Evolutionary conservation across 2,113 vertebrate genomes (phyloP).

Genomic region (Entelurus aequoreus): DNA sequence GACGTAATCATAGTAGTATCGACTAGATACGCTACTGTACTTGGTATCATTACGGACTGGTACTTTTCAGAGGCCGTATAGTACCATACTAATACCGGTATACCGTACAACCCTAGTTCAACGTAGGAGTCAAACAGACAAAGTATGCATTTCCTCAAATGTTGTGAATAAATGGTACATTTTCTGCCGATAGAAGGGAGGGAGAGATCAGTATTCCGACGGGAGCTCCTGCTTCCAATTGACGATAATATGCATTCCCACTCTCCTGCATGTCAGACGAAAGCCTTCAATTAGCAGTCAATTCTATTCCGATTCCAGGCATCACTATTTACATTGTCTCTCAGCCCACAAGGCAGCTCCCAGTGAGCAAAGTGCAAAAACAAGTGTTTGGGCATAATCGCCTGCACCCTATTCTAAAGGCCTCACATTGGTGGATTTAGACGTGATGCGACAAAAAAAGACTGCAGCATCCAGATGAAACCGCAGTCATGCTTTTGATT

Average conservation of each 20-base stretch:
- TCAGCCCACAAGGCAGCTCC: slow-evolving; percentile 37
- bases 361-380: slow-evolving; percentile 66
- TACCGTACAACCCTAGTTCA: no score
- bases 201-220: slow-evolving; percentile 48
- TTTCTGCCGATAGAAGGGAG: slow-evolving; percentile 13
- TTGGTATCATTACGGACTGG: no score
- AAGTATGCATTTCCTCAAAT: slow-evolving; percentile 3
- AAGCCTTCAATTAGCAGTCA: slow-evolving; percentile 65
- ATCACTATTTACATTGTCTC: slow-evolving; percentile 54
- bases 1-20: no score
- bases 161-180: slow-evolving; percentile 31
- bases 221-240: slow-evolving; percentile 30
- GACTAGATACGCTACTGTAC: no score
- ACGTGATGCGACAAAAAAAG: slow-evolving; percentile 43
- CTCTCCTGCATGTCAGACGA: slow-evolving; percentile 53
- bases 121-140: no score
- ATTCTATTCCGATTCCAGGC: slow-evolving; percentile 51
- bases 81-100: no score
- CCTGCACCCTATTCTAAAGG: no score
- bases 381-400: slow-evolving; percentile 35
- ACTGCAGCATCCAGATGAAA: slow-evolving; percentile 51
- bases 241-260: slow-evolving; percentile 63
- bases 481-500: slow-evolving; percentile 57
- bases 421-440: slow-evolving; percentile 27
- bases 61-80: no score